Base-by-base conservation (phyloP, 2,888 invertebrate genomes). In the Agrochola lychnidis region DNA sequence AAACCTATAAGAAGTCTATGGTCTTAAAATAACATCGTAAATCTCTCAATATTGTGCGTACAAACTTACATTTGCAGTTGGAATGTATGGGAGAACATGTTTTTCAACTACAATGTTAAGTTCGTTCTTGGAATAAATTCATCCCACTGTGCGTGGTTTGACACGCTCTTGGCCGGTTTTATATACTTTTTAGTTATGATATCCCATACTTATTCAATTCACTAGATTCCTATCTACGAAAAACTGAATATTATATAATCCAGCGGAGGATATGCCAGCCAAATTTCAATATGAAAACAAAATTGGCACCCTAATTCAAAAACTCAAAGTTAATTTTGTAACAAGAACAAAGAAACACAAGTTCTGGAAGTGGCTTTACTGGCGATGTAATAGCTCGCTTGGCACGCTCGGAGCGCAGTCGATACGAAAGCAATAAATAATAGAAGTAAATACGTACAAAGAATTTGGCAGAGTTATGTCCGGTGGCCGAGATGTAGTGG, bases 391-490 rank as follows among this genome's bases (percentile, higher is more conserved):
- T 92, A 91, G 92, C 89, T 87, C 88, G 90, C 83, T 91, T 90
- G 95, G 94, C 95, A 94, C 92, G 89, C 85, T 88, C 79, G 83
- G 89, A 89, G 91, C 88, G 90, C 80, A 95, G 93, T 95, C 96
- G 94, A 96, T 96, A 96, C 92, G 88, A 91, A 84, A 87, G 91
- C 89, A 87, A 94, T 96, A 96, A 96, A 96, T 96, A 94, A 96
- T 93, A 90, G 83, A 81, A 89, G 93, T 94, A 95, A 96, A 96
- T 96, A 96, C 95, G 92, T 93, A 94, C 95, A 93, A 95, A 95
- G 94, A 94, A 94, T 96, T 96, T 96, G 96, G 96, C 96, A 95
- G 92, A 91, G 87, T 87, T 91, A 90, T 94, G 95, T 94, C 94
- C 94, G 90, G 91, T 89, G 75, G 30, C 66, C 16, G 0, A 45